Evolutionary conservation across 2,797 vertebrate genomes (phyloP).

Genomic region (Notoglanidium macrostoma): DNA sequence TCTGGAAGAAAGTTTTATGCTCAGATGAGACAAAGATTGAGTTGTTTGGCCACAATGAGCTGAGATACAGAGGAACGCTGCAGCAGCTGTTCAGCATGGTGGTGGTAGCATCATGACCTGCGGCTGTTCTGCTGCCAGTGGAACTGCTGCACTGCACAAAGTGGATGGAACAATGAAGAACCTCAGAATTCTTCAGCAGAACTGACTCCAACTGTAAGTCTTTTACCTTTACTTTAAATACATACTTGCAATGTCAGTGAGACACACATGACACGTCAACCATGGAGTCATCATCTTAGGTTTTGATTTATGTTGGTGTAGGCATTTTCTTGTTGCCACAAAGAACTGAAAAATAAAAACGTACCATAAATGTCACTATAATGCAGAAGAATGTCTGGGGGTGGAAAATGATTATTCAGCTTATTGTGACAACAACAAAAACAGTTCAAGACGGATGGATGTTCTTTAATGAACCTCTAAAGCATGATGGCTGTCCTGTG

Average conservation of each 20-base stretch:
- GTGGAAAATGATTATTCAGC: not conserved
- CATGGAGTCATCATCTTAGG: not conserved
- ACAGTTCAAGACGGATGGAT: not conserved
- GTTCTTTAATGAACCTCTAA: not conserved
- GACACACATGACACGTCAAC: not conserved
- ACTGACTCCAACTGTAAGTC: not conserved
- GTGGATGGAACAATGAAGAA: too few relatives aligned
- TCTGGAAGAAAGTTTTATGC: too few relatives aligned
- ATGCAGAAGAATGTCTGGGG: not conserved
- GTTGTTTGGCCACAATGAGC: too few relatives aligned
- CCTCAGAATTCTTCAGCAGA: too few relatives aligned
- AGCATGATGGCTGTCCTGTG: not conserved
- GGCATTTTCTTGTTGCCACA: not conserved
- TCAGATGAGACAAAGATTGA: too few relatives aligned
- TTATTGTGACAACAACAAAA: not conserved
- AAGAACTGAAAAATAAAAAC: not conserved
- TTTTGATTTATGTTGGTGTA: not conserved
- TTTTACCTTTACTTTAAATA: not conserved
- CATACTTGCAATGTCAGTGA: not conserved
- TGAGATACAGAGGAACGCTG: too few relatives aligned
- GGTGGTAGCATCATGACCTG: too few relatives aligned
- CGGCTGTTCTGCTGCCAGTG: too few relatives aligned
- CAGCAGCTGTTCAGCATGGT: too few relatives aligned
- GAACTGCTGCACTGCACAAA: too few relatives aligned
- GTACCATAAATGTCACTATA: not conserved